A percentile compares a stretch with the other conserved stretches of the same genome.
Evolutionary conservation across 2,113 vertebrate genomes (phyloP).

Genomic region (Fulmarus glacialis): DNA sequence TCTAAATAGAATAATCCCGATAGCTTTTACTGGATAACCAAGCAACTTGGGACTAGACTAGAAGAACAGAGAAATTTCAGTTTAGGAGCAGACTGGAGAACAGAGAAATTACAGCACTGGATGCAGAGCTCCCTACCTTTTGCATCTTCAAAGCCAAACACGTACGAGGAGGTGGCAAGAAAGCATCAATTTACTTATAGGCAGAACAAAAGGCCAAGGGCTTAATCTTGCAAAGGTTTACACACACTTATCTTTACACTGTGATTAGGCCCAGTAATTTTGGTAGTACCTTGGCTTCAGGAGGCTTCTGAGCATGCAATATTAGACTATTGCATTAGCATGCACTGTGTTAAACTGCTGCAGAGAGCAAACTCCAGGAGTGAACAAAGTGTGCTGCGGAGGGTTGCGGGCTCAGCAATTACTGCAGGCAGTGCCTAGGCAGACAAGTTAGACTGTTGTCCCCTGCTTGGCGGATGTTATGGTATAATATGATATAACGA

Average conservation of each 20-base stretch:
- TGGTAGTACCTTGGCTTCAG: not conserved
- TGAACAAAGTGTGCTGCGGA: not conserved
- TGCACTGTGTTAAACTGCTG: not conserved
- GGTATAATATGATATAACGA: not conserved
- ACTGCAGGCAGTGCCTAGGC: not conserved
- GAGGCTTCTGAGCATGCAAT: not conserved
- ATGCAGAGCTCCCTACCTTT: not conserved
- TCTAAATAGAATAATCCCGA: not conserved
- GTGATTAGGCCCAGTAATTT: not conserved
- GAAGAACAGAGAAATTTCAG: not conserved
- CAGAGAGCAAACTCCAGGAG: not conserved
- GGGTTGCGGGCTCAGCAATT: not conserved
- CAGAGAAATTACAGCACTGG: not conserved
- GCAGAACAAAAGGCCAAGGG: not conserved
- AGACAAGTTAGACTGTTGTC: not conserved
- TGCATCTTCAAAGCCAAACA: not conserved
- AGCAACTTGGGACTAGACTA: not conserved
- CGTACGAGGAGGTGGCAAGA: not conserved
- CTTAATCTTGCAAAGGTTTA: not conserved
- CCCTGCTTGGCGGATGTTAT: not conserved
- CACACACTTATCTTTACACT: not conserved
- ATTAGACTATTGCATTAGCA: not conserved
- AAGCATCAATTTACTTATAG: not conserved
- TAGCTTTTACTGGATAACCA: not conserved
- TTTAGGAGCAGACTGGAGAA: not conserved